Evolutionary conservation across 2,888 invertebrate species (phyloP), one percentile per base, ranked within the genome.

Genomic region (Argyresthia albistria): DNA sequence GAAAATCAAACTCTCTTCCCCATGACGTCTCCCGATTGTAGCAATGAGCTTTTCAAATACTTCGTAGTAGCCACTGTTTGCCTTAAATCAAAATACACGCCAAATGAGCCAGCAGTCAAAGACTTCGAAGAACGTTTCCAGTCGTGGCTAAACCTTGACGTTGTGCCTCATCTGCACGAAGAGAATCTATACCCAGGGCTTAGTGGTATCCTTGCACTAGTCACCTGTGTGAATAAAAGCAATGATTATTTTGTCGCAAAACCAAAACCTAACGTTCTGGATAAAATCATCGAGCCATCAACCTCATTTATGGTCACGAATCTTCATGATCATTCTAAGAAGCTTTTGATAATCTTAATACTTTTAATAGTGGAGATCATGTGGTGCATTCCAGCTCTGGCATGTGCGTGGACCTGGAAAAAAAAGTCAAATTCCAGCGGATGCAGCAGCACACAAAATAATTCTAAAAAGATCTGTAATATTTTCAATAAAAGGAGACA

Each of bases 161-260:
- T 90, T 2, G 60, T 82, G 8, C 88, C 88, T 0, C 91, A 89
- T 63, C 76, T 92, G 14, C 79, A 80, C 50, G 91, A 92, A 60
- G 90, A 91, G 8, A 80, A 87, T 54, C 83, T 91, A 60, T 92
- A 92, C 61, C 76, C 90, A 4, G 90, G 82, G 4, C 78, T 90
- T 8, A 87, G 86, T 4, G 81, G 81, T 56, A 77, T 90, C 1
- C 67, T 90, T 0, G 67, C 78, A 14, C 60, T 84, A 51, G 56
- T 76, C 1, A 77, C 80, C 14, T 8, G 10, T 15, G 14, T 8
- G 8, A 8, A 9, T 15, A 49, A 39, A 2, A 37, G 4, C 14
- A 45, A 45, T n/a, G n/a, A 25, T 25, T 25, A 25, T 25, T 25
- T 25, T n/a, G n/a, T n/a, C n/a, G n/a, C n/a, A n/a, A n/a, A n/a